Conservation (phyloP, 2,888 invertebrate genomes). For the Tenthredo scrophulariae region DNA sequence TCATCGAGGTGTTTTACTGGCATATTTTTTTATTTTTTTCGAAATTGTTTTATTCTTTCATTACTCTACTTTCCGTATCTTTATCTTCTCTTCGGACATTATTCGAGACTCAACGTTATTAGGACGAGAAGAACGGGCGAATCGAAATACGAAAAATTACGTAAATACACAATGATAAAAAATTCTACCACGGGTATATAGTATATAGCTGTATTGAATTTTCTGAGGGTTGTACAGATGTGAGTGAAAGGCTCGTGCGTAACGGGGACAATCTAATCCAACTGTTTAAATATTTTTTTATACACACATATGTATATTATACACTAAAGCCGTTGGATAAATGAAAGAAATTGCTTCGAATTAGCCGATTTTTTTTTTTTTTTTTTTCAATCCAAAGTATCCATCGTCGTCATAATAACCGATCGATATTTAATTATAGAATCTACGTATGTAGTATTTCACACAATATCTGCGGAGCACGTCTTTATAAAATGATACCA, state of each 20-base stretch:
- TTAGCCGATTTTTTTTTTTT: conserved; percentile 1
- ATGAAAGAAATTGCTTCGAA: background rate
- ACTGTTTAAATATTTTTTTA: conserved; percentile 1
- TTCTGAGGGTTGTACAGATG: background rate
- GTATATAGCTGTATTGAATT: background rate
- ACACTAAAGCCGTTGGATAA: background rate
- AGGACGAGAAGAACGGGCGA: background rate
- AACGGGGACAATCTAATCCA: conserved; percentile 6
- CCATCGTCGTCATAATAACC: background rate
- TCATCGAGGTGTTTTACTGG: background rate
- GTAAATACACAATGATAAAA: background rate
- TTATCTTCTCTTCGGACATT: background rate
- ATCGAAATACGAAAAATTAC: background rate
- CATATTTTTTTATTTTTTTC: background rate
- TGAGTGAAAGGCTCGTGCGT: background rate
- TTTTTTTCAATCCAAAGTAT: background rate
- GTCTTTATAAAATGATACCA: background rate
- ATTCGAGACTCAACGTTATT: background rate
- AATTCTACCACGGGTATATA: background rate
- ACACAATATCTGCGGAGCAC: background rate
- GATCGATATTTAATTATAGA: conserved; percentile 4
- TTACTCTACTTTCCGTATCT: background rate
- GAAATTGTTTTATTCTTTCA: background rate
- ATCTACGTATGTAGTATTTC: background rate
- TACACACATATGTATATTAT: background rate